Conservation (phyloP, 2,888 invertebrate genomes). For the Nephrotoma guestfalica region DNA sequence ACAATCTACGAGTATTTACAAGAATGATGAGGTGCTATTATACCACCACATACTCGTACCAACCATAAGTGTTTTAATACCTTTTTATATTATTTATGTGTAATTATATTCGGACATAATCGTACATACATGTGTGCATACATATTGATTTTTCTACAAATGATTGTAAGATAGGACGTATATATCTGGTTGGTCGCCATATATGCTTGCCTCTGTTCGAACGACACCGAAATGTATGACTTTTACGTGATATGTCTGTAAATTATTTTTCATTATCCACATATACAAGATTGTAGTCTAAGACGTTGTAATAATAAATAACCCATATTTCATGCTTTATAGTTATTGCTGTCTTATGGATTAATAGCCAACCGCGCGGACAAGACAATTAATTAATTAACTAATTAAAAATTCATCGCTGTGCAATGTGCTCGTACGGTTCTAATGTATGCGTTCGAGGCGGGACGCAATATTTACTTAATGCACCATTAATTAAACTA, state of each 20-base stretch:
- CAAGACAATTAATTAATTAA: neutral
- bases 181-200: neutral
- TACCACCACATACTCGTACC: neutral
- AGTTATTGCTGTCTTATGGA: neutral
- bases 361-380: neutral
- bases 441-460: neutral
- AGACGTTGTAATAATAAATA: neutral
- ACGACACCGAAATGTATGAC: neutral
- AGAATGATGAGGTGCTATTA: neutral
- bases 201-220: neutral
- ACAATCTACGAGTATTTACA: neutral
- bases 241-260: neutral
- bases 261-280: neutral
- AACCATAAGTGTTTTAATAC: neutral
- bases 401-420: neutral
- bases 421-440: neutral
- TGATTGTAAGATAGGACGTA: neutral
- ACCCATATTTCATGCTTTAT: neutral
- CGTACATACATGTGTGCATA: neutral
- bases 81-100: neutral
- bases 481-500: neutral
- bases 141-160: neutral
- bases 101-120: neutral
- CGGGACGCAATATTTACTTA: neutral
- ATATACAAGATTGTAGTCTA: neutral